phyloP scores from a whole-genome alignment of 2,113 vertebrate genomes.

The Corvus hawaiiensis region DNA sequence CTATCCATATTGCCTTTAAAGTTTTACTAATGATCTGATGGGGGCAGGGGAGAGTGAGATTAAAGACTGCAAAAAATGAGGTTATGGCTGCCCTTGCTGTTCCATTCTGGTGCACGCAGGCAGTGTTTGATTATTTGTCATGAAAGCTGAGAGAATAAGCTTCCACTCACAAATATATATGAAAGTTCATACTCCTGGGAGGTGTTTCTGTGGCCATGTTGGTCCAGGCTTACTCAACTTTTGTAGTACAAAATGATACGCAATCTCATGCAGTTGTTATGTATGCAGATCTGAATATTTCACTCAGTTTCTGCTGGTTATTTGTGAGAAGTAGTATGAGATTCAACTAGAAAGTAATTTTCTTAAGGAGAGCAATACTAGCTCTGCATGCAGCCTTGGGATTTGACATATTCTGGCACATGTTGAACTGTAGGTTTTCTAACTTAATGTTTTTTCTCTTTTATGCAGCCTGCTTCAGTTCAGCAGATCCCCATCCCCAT shows the following conservation, averaged over 20 bases:
- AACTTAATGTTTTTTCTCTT: not conserved
- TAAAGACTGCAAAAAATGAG: not conserved
- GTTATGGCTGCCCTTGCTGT: not conserved
- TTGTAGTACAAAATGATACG: not conserved
- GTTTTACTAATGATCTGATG: not conserved
- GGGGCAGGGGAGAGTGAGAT: not conserved
- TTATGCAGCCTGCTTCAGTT: constrained; percentile 82
- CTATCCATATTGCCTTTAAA: not conserved
- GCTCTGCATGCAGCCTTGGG: not conserved
- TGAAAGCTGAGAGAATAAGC: not conserved
- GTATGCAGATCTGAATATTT: not conserved
- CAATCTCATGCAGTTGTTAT: not conserved
- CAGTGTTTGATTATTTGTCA: not conserved
- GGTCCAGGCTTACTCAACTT: not conserved
- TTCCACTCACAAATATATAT: not conserved
- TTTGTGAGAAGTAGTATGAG: not conserved
- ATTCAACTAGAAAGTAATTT: not conserved
- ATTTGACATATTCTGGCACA: not conserved
- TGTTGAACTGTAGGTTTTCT: not conserved
- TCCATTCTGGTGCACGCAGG: not conserved
- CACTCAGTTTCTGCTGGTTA: not conserved
- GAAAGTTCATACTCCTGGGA: not conserved
- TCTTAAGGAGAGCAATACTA: not conserved
- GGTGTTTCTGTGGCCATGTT: not conserved
- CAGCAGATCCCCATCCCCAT: constrained; percentile 95